Evolutionary conservation across 1,140 invertebrate genomes (phyloP).

Genomic region (Drosophila asahinai): DNA sequence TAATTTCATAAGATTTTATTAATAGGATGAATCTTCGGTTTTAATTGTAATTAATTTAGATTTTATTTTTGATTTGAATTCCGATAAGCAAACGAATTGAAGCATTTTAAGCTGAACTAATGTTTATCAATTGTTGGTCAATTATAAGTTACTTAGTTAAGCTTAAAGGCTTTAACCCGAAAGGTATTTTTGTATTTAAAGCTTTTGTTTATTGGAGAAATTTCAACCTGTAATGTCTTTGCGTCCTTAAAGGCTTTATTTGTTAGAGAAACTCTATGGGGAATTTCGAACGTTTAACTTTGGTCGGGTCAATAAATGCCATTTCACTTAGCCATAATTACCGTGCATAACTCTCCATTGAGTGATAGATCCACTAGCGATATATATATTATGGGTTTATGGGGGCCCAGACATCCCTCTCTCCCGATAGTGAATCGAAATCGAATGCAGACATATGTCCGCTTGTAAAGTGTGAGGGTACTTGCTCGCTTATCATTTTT

Average conservation of each 20-base stretch:
- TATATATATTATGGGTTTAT: slow-evolving; percentile 11
- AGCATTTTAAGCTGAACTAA: not conserved
- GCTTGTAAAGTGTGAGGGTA: slow-evolving; percentile 6
- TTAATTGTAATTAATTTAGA: too few relatives aligned
- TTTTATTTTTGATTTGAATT: not conserved
- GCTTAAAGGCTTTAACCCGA: not conserved
- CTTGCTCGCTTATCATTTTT: slow-evolving; percentile 39
- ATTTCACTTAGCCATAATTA: slow-evolving; percentile 18
- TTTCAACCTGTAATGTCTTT: not conserved
- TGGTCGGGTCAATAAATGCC: not conserved
- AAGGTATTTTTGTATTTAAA: not conserved
- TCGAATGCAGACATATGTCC: slow-evolving; percentile 24
- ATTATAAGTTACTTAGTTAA: not conserved
- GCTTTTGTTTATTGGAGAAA: not conserved
- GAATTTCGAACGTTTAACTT: not conserved
- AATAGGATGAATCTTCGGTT: too few relatives aligned
- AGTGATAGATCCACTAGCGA: slow-evolving; percentile 12
- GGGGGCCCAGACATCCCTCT: slow-evolving; percentile 7
- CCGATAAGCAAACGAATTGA: not conserved
- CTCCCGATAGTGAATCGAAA: slow-evolving; percentile 4
- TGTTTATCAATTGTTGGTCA: not conserved
- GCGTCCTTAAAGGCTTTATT: not conserved
- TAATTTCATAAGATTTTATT: too few relatives aligned
- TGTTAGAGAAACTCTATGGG: not conserved
- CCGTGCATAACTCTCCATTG: not conserved